Conservation (phyloP, 2,113 vertebrate species). For the Bos javanicus region DNA sequence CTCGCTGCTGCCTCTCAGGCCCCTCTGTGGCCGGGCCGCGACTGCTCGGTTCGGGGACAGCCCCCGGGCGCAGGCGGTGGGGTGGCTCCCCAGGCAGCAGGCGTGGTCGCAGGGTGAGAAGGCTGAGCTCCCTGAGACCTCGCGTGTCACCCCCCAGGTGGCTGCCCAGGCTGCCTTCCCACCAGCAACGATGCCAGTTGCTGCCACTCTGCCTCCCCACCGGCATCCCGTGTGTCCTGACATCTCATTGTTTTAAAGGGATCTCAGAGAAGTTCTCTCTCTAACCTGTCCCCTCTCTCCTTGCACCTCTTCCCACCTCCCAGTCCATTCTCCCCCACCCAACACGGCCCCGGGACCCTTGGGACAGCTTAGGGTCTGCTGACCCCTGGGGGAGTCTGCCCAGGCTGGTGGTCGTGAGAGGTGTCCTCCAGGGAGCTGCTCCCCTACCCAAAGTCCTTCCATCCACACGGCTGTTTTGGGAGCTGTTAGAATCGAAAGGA, state of each 20-base stretch:
- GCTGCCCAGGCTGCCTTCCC: not conserved
- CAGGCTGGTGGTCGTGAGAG: not conserved
- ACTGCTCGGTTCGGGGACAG: rapidly evolving
- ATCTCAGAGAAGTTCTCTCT: not conserved
- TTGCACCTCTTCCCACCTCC: not conserved
- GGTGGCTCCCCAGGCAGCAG: rapidly evolving
- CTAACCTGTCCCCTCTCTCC: too few species aligned
- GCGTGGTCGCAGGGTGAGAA: rapidly evolving
- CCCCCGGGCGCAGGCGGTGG: rapidly evolving
- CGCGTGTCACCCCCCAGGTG: rapidly evolving
- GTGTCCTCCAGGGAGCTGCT: not conserved
- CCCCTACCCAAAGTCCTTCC: not conserved
- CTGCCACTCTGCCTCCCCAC: rapidly evolving
- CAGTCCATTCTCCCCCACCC: not conserved
- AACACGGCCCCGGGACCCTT: not conserved
- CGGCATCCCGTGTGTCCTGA: not conserved
- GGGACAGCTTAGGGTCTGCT: not conserved
- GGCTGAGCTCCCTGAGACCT: not conserved
- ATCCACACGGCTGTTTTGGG: not conserved
- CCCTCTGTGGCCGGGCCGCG: rapidly evolving
- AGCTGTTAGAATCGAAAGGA: not conserved
- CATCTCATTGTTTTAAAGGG: not conserved
- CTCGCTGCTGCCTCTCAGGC: not conserved
- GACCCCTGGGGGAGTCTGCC: too few species aligned
- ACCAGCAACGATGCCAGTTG: rapidly evolving